Base-by-base conservation (phyloP, 2,113 vertebrate genomes). In the Sinocyclocheilus maitianheensis region DNA sequence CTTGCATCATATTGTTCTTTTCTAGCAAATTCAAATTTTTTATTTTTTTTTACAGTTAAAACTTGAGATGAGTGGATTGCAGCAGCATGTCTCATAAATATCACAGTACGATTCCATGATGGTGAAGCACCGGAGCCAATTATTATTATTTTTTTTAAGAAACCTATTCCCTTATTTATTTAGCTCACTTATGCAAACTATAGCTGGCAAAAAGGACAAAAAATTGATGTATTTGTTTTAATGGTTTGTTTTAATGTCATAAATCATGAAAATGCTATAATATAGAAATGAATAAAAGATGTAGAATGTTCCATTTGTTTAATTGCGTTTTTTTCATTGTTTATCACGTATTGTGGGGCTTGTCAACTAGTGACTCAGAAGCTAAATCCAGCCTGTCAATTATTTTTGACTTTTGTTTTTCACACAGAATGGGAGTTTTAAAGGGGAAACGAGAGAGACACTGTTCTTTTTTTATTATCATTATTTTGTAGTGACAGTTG, bases 201-300 rank as follows among this genome's bases (percentile, higher is more conserved):
- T 18, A 51, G 24, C 55, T 30, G 37, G 81, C 77, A 24, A 69
- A 83, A 22, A 88, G 40, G 78, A 87, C 87, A 79, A 60, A 22
- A 24, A 48, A 80, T 48, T 24, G 74, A 81, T 90, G 89, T 91
- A 85, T 91, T 92, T 91, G 79, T 69, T 84, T 91, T 89, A 22
- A 87, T 91, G 89, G 87, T 48, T 88, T 88, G 88, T 89, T 92
- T 92, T 88, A 88, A 90, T 69, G 62, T 89, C 20, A 67, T 86
- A 71, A 85, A 83, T 83, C 87, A 88, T 90, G 81, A 87, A 89
- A 87, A 92, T 86, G 80, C 76, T 89, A 88, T 86, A 82, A 90
- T 91, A 87, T 91, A 92, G 89, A 92, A 91, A 92, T 90, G 2
- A 92, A 93, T 89, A 92, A 91, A 92, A 90, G 80, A 90, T 92